Evolutionary conservation across 1,140 invertebrate species (phyloP).

Genomic region (Bacillus rossius): DNA sequence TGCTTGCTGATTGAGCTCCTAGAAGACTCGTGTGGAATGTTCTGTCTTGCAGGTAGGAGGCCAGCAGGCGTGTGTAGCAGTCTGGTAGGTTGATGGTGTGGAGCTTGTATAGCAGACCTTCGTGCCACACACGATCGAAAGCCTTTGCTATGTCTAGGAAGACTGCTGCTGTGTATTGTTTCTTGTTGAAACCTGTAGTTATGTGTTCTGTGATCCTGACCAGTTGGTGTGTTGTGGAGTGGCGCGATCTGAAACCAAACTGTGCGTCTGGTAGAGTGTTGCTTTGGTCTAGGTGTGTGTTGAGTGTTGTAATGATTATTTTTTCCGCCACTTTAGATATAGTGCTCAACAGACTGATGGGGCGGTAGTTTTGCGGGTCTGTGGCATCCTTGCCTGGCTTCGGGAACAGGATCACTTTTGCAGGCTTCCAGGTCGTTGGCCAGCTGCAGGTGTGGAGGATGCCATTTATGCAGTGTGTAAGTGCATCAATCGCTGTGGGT

Average conservation of each 20-base stretch:
- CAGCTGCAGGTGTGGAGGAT: not conserved
- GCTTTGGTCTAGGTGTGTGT: not conserved
- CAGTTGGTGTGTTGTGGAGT: not conserved
- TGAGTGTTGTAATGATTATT: not conserved
- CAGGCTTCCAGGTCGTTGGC: not conserved
- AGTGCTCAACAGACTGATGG: constrained; percentile 6
- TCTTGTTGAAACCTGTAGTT: constrained; percentile 23
- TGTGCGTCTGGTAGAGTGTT: constrained; percentile 5
- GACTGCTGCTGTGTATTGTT: constrained; percentile 27
- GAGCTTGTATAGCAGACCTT: constrained; percentile 19
- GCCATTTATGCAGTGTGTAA: constrained; percentile 5
- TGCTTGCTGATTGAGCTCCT: not conserved
- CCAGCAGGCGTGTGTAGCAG: not conserved
- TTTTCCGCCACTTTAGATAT: constrained; percentile 5
- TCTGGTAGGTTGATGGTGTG: not conserved
- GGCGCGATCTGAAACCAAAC: constrained; percentile 6
- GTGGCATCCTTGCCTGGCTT: constrained; percentile 7
- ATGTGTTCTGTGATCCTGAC: constrained; percentile 24
- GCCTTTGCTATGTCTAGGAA: constrained; percentile 36
- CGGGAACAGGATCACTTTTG: constrained; percentile 7
- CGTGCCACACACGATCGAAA: constrained; percentile 34
- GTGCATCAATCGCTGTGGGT: too few species aligned
- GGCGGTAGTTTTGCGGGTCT: constrained; percentile 7
- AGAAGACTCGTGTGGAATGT: not conserved
- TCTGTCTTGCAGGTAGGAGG: not conserved